Evolutionary conservation across 2,888 invertebrate genomes (phyloP).

Genomic region (Aelia acuminata): DNA sequence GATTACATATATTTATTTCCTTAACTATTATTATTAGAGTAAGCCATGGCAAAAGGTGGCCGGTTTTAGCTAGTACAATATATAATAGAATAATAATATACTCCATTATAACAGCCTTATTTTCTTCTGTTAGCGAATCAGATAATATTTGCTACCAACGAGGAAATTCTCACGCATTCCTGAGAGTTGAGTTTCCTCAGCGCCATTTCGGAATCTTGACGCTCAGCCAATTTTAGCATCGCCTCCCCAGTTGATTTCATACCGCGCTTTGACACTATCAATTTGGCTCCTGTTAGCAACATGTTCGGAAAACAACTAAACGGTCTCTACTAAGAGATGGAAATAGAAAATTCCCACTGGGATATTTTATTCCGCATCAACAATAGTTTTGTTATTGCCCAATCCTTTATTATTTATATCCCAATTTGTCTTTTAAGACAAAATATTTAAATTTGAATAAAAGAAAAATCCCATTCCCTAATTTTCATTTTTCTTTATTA

Average conservation of each 20-base stretch:
- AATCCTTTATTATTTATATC: not conserved
- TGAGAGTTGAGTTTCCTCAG: not conserved
- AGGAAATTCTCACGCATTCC: not conserved
- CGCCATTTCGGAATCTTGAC: not conserved
- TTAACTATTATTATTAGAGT: too few relatives aligned
- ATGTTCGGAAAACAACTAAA: conserved; percentile 4
- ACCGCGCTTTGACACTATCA: conserved; percentile 13
- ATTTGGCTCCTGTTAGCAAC: not conserved
- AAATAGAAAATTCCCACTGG: not conserved
- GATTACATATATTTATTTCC: too few relatives aligned
- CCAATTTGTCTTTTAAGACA: too few relatives aligned
- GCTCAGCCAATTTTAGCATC: not conserved
- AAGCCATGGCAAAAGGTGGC: too few relatives aligned
- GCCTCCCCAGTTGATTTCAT: not conserved
- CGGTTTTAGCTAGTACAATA: too few relatives aligned
- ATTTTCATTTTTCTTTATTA: too few relatives aligned
- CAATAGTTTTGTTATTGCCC: not conserved
- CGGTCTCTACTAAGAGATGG: not conserved
- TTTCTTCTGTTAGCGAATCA: not conserved
- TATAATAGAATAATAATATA: too few relatives aligned
- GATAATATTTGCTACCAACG: not conserved
- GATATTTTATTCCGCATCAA: not conserved
- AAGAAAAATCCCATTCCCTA: too few relatives aligned
- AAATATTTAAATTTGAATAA: too few relatives aligned
- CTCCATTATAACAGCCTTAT: too few relatives aligned